Evolutionary conservation across 2,113 vertebrate species (phyloP).

Genomic region (Odocoileus virginianus): DNA sequence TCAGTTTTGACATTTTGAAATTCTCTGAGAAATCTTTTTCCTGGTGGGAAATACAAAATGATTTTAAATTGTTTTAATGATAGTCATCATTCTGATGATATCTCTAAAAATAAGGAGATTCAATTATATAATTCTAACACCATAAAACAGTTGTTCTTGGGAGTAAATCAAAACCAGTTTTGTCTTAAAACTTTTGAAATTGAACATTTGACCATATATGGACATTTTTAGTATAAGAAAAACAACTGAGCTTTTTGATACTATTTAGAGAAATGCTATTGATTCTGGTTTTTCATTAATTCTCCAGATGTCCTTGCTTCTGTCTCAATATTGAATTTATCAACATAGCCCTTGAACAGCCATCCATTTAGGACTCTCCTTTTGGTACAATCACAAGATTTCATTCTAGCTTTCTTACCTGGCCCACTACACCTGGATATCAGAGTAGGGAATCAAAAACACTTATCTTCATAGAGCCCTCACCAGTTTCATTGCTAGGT

Average conservation of each 20-base stretch:
- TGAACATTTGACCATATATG: neutral
- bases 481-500: neutral
- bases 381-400: neutral
- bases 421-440: neutral
- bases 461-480: neutral
- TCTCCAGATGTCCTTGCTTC: neutral
- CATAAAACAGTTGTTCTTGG: neutral
- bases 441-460: neutral
- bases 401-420: neutral
- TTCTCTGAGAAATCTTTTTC: neutral
- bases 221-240: neutral
- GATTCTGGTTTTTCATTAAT: neutral
- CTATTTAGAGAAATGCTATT: neutral
- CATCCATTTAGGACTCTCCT: neutral
- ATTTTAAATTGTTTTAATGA: neutral
- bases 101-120: neutral
- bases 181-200: neutral
- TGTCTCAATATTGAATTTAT: neutral
- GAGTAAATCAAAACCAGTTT: neutral
- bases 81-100: neutral
- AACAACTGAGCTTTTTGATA: neutral
- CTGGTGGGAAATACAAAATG: neutral
- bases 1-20: neutral
- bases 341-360: neutral
- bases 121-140: neutral